These are phyloP conservation scores for Tylochromis polylepis DNA, from an alignment of 2,113 vertebrate genomes.

Conservation along the genomic window DNA sequence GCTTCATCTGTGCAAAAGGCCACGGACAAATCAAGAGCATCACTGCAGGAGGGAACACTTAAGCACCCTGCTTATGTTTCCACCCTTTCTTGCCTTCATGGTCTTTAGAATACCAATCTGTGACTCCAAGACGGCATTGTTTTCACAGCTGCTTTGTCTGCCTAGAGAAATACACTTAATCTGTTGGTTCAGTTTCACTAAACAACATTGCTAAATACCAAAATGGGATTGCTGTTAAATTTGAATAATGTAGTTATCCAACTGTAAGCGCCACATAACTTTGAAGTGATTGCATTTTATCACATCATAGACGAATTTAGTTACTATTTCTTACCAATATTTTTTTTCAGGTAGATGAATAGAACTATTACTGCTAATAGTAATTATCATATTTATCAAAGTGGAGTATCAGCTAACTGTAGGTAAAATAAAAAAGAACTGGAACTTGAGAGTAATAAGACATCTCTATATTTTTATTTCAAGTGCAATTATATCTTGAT, in stretches of 20 bases:
- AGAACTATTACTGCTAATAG: not conserved
- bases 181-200: not conserved
- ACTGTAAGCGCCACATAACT: not conserved
- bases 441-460: not conserved
- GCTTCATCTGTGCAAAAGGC: conserved; percentile 11
- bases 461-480: not conserved
- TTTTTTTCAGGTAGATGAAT: not conserved
- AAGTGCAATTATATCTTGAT: not conserved
- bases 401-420: not conserved
- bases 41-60: conserved; percentile 30
- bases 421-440: not conserved
- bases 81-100: not conserved
- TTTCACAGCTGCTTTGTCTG: not conserved
- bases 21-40: conserved; percentile 45
- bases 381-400: not conserved
- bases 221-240: not conserved
- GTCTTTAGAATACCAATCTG: conserved; percentile 22
- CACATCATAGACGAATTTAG: not conserved
- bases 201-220: not conserved
- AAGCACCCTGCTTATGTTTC: conserved; percentile 7
- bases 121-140: not conserved
- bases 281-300: not conserved
- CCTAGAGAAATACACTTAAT: not conserved
- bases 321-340: not conserved
- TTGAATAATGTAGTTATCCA: not conserved